Base-by-base conservation (phyloP, 2,888 invertebrate species). In the Pammene aurita region DNA sequence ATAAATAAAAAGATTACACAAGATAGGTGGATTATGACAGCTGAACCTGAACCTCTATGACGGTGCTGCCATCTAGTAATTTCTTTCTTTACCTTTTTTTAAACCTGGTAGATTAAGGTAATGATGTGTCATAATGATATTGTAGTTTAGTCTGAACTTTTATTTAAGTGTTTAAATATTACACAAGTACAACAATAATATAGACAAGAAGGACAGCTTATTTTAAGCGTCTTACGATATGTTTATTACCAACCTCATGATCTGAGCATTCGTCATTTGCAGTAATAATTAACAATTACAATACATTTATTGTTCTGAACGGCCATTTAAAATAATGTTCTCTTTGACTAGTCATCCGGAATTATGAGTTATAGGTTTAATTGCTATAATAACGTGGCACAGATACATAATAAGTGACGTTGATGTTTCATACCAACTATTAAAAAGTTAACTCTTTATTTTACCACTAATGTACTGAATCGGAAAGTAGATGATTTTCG, bases 331-430 rank as follows among this genome's bases (percentile, higher is more conserved):
- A 61, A 13, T 67, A 52, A 44, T 48, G 56, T 63, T 34, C 54
- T 42, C 55, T 7, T 38, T 48, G 48, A 35, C n/a, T 44, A 52
- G 68, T 58, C 63, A 68, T 68, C 57, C 35, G 35, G 35, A 52
- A 63, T 67, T 62, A 56, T 35, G 55, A 56, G 35, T 63, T 63
- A 44, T 56, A 48, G 54, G 14, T 35, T 42, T 63, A 58, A 57
- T 68, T 14, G 44, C 38, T 38, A 56, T 62, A 16, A 62, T 57
- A 42, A 35, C 63, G n/a, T 6, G 63, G 26, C 68, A 68, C 16
- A 64, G 68, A 58, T 64, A 18, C 68, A 58, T 68, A 46, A 5
- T 9, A 57, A 63, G 46, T 52, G 9, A 67, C 56, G 46, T 56
- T 46, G 18, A 18, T 52, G 11, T 34, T 57, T 18, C 16, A 42